These are phyloP conservation scores for Morbakka virulenta DNA, from an alignment of 30 jellyfish, hydroid and myxozoan species.

Conservation along the genomic window DNA sequence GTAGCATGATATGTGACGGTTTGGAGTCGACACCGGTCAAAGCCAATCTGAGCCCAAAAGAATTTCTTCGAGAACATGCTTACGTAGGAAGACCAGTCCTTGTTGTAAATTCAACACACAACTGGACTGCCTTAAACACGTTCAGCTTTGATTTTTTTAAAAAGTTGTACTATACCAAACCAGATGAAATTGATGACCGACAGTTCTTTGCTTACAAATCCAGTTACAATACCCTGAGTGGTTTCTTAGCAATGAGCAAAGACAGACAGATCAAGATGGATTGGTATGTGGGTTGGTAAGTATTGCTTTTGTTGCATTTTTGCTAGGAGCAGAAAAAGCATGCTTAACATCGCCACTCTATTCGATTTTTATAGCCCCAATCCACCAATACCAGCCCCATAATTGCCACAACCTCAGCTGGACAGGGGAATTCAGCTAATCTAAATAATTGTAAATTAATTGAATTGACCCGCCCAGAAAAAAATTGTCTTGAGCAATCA, in stretches of 20 bases:
- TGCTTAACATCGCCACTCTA: no score
- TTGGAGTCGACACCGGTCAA: conserved; percentile 72
- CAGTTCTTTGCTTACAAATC: conserved; percentile 95
- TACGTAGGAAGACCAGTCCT: conserved; percentile 91
- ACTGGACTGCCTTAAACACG: conserved; percentile 83
- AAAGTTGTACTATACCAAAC: conserved; percentile 49
- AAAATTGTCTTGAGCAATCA: no score
- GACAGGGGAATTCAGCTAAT: no score
- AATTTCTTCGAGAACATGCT: conserved; percentile 70
- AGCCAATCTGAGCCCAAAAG: conserved; percentile 51
- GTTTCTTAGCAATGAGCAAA: conserved; percentile 75
- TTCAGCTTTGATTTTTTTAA: conserved; percentile 64
- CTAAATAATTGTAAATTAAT: no score
- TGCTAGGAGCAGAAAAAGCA: no score
- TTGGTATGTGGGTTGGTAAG: conserved; percentile 99
- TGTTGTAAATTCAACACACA: conserved; percentile 69
- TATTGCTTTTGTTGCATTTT: no score
- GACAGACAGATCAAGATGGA: conserved; percentile 62
- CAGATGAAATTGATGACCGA: conserved; percentile 62
- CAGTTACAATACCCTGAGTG: conserved; percentile 54
- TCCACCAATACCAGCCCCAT: no score
- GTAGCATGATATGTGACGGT: conserved; percentile 77
- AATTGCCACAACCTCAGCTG: no score
- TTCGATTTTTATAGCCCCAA: no score
- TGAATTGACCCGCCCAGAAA: no score